Percentiles rank a stretch among this genome's conserved stretches.
Conservation (phyloP, 2,113 vertebrate genomes). For the Xyliphius kryptos region DNA sequence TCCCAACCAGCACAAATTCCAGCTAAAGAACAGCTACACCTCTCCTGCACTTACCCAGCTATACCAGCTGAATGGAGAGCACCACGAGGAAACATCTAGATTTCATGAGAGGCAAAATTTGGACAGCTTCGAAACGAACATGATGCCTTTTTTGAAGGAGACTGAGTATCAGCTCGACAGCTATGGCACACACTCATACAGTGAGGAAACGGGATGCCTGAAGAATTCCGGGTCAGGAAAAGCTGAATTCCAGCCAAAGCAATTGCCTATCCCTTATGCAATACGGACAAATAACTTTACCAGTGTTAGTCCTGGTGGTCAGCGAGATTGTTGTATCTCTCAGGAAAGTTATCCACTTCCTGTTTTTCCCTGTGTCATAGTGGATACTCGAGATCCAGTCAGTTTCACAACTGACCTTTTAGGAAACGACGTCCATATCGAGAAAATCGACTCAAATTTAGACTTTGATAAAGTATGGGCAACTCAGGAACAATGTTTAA, state of each 20-base stretch:
- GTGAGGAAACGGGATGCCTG: constrained; percentile 67
- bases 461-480: constrained; percentile 60
- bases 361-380: constrained; percentile 46
- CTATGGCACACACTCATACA: constrained; percentile 63
- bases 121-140: constrained; percentile 50
- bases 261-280: too few relatives aligned
- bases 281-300: constrained; percentile 44
- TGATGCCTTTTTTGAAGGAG: constrained; percentile 55
- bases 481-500: constrained; percentile 43
- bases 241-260: too few relatives aligned
- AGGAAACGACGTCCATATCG: constrained; percentile 46
- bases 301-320: constrained; percentile 51
- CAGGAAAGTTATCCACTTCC: constrained; percentile 59
- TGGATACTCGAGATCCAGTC: constrained; percentile 57
- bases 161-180: constrained; percentile 58
- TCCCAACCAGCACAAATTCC: constrained; percentile 54
- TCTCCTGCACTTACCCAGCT: constrained; percentile 52
- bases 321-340: constrained; percentile 55
- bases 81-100: background rate
- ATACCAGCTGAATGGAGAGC: constrained; percentile 45
- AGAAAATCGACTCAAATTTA: constrained; percentile 55
- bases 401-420: constrained; percentile 54
- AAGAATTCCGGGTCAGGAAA: constrained; percentile 55
- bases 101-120: constrained; percentile 27
- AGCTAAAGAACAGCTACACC: constrained; percentile 58